phyloP scores from a whole-genome alignment of 2,888 invertebrate genomes.

The Thymelicus acteon region DNA sequence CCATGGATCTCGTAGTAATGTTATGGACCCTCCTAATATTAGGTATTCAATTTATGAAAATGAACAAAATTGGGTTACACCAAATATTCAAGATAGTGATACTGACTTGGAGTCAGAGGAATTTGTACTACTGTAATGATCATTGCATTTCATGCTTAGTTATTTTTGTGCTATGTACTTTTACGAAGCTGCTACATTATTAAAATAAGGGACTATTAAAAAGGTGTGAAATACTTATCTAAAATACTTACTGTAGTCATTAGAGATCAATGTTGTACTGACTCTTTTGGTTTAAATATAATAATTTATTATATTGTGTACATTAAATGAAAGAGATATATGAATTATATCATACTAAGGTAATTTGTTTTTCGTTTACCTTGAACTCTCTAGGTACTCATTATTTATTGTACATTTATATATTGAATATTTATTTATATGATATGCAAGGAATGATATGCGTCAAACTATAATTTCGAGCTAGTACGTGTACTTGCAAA shows the following conservation, averaged over 20 bases:
- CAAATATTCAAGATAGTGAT: constrained; percentile 82
- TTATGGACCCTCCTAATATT: constrained; percentile 82
- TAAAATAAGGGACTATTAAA: constrained; percentile 18
- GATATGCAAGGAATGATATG: too few species aligned
- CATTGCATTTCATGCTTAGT: constrained; percentile 34
- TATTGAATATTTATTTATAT: too few species aligned
- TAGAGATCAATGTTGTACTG: constrained; percentile 25
- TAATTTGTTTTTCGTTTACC: constrained; percentile 14
- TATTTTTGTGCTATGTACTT: constrained; percentile 18
- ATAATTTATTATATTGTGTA: constrained; percentile 29
- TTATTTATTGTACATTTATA: too few species aligned
- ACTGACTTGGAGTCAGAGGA: constrained; percentile 89
- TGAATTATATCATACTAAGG: constrained; percentile 12
- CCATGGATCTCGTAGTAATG: constrained; percentile 88
- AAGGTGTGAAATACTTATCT: constrained; percentile 24
- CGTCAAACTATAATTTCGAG: too few species aligned
- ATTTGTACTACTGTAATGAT: constrained; percentile 87
- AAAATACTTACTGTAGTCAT: constrained; percentile 27
- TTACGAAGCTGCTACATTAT: constrained; percentile 21
- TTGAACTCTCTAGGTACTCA: not conserved
- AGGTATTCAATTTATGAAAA: constrained; percentile 83
- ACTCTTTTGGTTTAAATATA: constrained; percentile 22
- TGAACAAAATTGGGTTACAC: constrained; percentile 79
- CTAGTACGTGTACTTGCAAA: too few species aligned
- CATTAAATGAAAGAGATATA: constrained; percentile 27